These are phyloP conservation scores for Amniataba percoides DNA, from an alignment of 2,797 vertebrate genomes.

Conservation along the genomic window DNA sequence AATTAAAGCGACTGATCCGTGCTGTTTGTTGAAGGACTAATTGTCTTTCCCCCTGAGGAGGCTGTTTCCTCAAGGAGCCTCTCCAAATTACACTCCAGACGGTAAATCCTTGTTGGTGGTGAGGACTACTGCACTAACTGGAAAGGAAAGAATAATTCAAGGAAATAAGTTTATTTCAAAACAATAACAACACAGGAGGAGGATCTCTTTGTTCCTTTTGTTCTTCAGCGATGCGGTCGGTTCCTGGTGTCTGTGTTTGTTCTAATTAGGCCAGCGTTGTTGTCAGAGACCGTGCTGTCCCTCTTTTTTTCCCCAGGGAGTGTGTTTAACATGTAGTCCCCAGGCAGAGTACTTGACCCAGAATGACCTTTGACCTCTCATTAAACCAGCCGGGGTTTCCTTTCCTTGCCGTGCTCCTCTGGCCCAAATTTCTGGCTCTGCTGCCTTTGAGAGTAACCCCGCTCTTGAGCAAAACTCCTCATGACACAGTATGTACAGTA, in stretches of 20 bases:
- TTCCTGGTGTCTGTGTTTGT: conserved; percentile 67
- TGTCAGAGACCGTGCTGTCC: conserved; percentile 70
- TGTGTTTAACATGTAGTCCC: conserved; percentile 80
- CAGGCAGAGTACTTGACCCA: conserved; percentile 78
- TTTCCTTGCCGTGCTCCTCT: conserved; percentile 44
- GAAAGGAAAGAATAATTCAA: conserved; percentile 61
- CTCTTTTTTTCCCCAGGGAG: conserved; percentile 64
- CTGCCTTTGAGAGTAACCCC: conserved; percentile 54
- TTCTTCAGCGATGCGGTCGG: conserved; percentile 44
- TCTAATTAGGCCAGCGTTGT: conserved; percentile 79
- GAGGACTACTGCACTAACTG: conserved; percentile 64
- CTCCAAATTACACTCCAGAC: conserved; percentile 81
- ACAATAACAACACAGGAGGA: conserved; percentile 62
- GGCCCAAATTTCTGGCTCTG: conserved; percentile 50
- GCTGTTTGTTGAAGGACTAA: conserved; percentile 87
- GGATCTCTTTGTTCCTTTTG: conserved; percentile 65
- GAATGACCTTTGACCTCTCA: conserved; percentile 77
- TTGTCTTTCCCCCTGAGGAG: conserved; percentile 84
- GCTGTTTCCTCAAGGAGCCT: conserved; percentile 78
- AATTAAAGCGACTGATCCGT: conserved; percentile 87
- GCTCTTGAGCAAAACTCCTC: conserved; percentile 42
- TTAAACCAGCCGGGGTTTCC: conserved; percentile 71
- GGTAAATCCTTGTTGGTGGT: conserved; percentile 77
- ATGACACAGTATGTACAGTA: conserved; percentile 7
- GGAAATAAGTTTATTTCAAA: conserved; percentile 69